Evolutionary conservation across 2,888 invertebrate species (phyloP).

Genomic region (Coleophora deauratella): DNA sequence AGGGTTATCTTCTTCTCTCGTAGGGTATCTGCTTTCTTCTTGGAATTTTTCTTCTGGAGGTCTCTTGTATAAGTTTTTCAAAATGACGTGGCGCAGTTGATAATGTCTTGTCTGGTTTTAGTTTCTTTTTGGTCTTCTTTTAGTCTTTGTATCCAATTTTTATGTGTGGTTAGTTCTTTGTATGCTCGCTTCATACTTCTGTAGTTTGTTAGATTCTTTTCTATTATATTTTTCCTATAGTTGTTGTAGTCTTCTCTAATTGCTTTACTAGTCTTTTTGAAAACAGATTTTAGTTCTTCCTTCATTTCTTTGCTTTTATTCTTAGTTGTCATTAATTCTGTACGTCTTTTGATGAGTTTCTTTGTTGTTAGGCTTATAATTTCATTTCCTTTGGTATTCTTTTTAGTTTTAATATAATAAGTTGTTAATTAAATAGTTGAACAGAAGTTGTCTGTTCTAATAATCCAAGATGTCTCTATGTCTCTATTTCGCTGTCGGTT

Average conservation of each 20-base stretch:
- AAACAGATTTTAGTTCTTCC: constrained; percentile 8
- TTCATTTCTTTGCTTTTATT: too few species aligned
- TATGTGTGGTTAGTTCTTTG: constrained; percentile 13
- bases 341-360: background rate
- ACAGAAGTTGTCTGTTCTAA: too few species aligned
- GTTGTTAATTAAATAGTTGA: background rate
- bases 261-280: constrained; percentile 13
- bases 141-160: constrained; percentile 12
- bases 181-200: constrained; percentile 14
- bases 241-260: constrained; percentile 11
- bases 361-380: constrained; percentile 8
- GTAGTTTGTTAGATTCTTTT: constrained; percentile 7
- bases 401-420: constrained; percentile 8
- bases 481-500: constrained; percentile 11
- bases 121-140: constrained; percentile 8
- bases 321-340: background rate
- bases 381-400: constrained; percentile 11
- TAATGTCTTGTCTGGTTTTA: too few species aligned
- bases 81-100: too few species aligned
- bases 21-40: too few species aligned
- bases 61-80: too few species aligned
- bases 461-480: background rate
- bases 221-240: constrained; percentile 8
- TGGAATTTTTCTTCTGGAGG: too few species aligned
- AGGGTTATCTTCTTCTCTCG: too few species aligned